These are phyloP conservation scores for Trichogramma dendrolimi DNA, from an alignment of 2,888 invertebrate species.

Conservation along the genomic window DNA sequence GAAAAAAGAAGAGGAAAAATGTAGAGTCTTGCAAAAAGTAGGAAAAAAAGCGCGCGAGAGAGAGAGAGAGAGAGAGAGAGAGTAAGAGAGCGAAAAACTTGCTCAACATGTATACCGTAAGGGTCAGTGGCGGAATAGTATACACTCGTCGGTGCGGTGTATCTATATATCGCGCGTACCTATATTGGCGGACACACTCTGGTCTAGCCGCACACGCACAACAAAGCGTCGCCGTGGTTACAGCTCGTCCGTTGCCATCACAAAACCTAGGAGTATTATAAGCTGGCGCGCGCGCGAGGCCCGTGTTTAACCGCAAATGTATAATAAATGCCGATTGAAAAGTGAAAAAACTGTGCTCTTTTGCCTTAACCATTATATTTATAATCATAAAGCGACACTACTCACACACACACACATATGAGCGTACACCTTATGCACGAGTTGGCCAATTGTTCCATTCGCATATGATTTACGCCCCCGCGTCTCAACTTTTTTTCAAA, in stretches of 20 bases:
- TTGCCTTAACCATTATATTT: conserved; percentile 6
- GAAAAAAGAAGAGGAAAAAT: too few species aligned
- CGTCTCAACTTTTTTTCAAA: too few species aligned
- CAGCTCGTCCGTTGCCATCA: conserved; percentile 47
- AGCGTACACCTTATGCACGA: conserved; percentile 15
- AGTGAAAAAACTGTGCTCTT: not conserved
- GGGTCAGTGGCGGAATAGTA: too few species aligned
- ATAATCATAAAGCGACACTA: conserved; percentile 11
- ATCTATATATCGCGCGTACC: not conserved
- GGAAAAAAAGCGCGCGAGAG: too few species aligned
- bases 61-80: too few species aligned
- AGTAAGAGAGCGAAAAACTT: too few species aligned
- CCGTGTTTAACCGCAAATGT: conserved; percentile 39
- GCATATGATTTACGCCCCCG: not conserved
- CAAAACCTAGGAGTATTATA: conserved; percentile 35
- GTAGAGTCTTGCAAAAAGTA: too few species aligned
- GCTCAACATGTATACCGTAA: too few species aligned
- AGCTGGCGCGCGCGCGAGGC: conserved; percentile 37
- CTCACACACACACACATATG: conserved; percentile 32
- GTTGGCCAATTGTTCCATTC: not conserved
- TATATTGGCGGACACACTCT: not conserved
- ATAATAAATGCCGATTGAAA: not conserved
- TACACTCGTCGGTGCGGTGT: too few species aligned
- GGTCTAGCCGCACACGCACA: conserved; percentile 37
- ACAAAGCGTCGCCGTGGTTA: conserved; percentile 50